Conservation (phyloP, 1,140 invertebrate species). For the Zeugodacus cucurbitae region DNA sequence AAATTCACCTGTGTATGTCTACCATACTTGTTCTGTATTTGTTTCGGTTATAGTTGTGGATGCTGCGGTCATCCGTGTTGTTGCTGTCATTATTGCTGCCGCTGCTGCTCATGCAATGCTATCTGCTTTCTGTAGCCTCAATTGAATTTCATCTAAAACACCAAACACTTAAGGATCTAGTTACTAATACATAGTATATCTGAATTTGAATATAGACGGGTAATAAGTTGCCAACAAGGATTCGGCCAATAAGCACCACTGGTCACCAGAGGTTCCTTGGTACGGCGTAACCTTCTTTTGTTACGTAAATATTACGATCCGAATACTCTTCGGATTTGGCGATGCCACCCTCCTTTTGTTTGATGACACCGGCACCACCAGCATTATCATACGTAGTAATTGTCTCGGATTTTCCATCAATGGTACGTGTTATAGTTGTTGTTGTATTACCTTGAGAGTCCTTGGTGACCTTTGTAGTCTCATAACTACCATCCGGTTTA, state of each 20-base stretch:
- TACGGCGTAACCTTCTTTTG: conserved; percentile 66
- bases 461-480: conserved; percentile 60
- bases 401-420: conserved; percentile 58
- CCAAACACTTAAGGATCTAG: conserved; percentile 64
- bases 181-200: conserved; percentile 53
- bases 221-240: conserved; percentile 35
- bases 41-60: background rate
- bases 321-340: conserved; percentile 28
- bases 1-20: background rate
- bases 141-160: conserved; percentile 66
- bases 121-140: conserved; percentile 62
- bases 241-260: conserved; percentile 61
- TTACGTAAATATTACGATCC: conserved; percentile 62
- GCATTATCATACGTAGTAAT: conserved; percentile 51
- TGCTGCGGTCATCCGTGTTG: conserved; percentile 32
- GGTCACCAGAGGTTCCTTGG: conserved; percentile 66
- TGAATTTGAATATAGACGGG: conserved; percentile 38
- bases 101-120: conserved; percentile 26
- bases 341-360: background rate
- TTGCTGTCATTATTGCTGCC: background rate
- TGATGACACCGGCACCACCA: background rate
- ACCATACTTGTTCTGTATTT: conserved; percentile 17
- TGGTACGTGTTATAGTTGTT: conserved; percentile 61
- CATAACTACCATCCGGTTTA: conserved; percentile 62
- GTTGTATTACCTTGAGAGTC: conserved; percentile 60